A percentile compares a stretch with the other conserved stretches of the same genome.
phyloP scores from a whole-genome alignment of 2,888 invertebrate species.

The Ecdyonurus torrentis region DNA sequence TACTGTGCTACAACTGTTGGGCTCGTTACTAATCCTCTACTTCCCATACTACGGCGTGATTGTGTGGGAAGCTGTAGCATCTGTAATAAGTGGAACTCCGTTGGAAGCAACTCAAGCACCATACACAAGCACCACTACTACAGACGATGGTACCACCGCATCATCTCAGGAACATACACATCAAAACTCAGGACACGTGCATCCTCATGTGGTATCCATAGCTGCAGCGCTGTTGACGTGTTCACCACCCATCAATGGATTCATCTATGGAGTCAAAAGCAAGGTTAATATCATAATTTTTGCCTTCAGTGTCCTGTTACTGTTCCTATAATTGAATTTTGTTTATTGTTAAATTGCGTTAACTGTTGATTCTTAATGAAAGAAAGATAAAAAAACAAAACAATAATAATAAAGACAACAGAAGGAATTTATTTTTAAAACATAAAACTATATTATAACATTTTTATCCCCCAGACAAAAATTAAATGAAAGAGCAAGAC shows the following conservation, averaged over 20 bases:
- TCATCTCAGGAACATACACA: background rate
- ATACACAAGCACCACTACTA: conserved; percentile 16
- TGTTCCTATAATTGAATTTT: too few relatives aligned
- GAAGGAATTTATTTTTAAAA: too few relatives aligned
- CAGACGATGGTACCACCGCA: conserved; percentile 17
- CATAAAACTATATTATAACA: too few relatives aligned
- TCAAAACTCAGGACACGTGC: conserved; percentile 21
- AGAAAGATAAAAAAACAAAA: too few relatives aligned
- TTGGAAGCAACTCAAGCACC: conserved; percentile 20
- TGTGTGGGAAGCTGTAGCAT: conserved; percentile 40
- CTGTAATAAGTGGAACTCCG: conserved; percentile 11
- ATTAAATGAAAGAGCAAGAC: too few relatives aligned
- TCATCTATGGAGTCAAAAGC: conserved; percentile 60
- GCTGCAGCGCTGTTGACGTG: conserved; percentile 49
- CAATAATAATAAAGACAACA: too few relatives aligned
- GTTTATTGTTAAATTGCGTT: too few relatives aligned
- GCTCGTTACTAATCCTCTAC: conserved; percentile 52
- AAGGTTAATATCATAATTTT: conserved; percentile 22
- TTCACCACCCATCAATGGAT: conserved; percentile 56
- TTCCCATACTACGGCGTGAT: conserved; percentile 56
- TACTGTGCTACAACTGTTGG: conserved; percentile 54
- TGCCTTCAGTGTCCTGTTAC: too few relatives aligned
- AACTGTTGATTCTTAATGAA: too few relatives aligned
- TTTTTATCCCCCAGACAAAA: too few relatives aligned
- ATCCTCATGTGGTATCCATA: conserved; percentile 35